Base-by-base conservation (phyloP, 2,113 vertebrate genomes). In the Channa maculata region DNA sequence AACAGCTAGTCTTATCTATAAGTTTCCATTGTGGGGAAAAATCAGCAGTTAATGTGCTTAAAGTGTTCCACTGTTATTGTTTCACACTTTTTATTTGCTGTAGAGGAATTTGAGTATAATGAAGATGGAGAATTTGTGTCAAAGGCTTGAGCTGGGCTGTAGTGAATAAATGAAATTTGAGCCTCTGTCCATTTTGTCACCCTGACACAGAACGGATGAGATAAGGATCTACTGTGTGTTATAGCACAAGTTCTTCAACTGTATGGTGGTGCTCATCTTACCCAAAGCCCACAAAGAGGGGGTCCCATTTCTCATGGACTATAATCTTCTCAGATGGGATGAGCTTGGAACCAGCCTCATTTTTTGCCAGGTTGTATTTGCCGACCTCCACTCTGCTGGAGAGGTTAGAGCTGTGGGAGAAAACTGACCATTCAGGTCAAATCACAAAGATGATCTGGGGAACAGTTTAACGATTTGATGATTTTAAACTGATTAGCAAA, bases 341-440 rank as follows among this genome's bases (percentile, higher is more conserved):
- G 0, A 85, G 83, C 80, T 92, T 6, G 0, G 96, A 91, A 2
- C 92, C 95, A 0, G 64, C 38, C 77, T 98, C 92, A 0, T 92
- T 84, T 6, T 43, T 84, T 0, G 71, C 0, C 48, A 99, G 94
- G 88, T 95, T 91, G 79, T 96, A 75, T 88, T 97, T 97, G 14
- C 98, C 98, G 80, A 98, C 91, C 63, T 70, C 83, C 77, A 99
- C 97, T 0, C 96, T 96, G 89, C 98, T 98, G 4, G 91, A 94
- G 58, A 69, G 2, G 39, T 67, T 2, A 0, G 76, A n/a, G 88
- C 97, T 98, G 86, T 1, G 49, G 52, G 63, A 33, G 45, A 78
- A 41, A 71, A 62, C 3, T 83, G 49, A 82, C 5, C 14, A 51
- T 76, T 65, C 38, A 78, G 50, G 51, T 36, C 37, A 70, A 64